Evolutionary conservation across 2,888 invertebrate species (phyloP), one percentile per base, ranked within the genome.

Genomic region (Leptinotarsa tumamoca): DNA sequence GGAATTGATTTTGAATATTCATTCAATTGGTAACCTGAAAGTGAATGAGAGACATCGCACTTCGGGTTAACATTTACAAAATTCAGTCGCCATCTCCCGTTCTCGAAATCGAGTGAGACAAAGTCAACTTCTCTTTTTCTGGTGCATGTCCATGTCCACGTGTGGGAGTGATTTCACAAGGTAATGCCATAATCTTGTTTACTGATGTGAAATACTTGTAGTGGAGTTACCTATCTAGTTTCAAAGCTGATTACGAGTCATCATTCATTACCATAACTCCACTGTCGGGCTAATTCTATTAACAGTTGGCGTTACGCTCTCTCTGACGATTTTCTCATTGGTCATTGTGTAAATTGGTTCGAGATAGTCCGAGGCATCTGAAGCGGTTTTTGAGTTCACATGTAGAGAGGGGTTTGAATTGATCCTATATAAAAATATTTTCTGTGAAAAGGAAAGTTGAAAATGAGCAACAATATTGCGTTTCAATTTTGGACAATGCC

Each of bases 201-300:
- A 75, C 76, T 77, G 81, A 82, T 83, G 81, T 80, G 79, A 80
- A 81, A 81, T 81, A 77, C 81, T 82, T 80, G 80, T 81, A 80
- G 80, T 78, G 80, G 79, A 81, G 84, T 84, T 85, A 87, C 87
- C 87, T 87, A 87, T 86, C 85, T 83, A 83, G 83, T 83, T 85
- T 84, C 87, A 87, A 63, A 88, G 85, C 86, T 85, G 87, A 88
- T 88, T 88, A 88, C 80, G 81, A 86, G 86, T 87, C 87, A 86
- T 86, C 87, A 84, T 87, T 87, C 86, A 87, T 88, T 87, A 87
- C 86, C 87, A 86, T 86, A 86, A 87, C 86, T 87, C 83, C 54
- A 71, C 66, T 73, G 74, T 73, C 71, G 71, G 52, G 76, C 71
- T 76, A 76, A 76, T 76, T 56, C 63, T 52, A 74, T 76, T 74